A percentile compares a stretch with the other conserved stretches of the same genome.
Conservation (phyloP, 1,140 invertebrate genomes). For the Drosophila pachea region DNA sequence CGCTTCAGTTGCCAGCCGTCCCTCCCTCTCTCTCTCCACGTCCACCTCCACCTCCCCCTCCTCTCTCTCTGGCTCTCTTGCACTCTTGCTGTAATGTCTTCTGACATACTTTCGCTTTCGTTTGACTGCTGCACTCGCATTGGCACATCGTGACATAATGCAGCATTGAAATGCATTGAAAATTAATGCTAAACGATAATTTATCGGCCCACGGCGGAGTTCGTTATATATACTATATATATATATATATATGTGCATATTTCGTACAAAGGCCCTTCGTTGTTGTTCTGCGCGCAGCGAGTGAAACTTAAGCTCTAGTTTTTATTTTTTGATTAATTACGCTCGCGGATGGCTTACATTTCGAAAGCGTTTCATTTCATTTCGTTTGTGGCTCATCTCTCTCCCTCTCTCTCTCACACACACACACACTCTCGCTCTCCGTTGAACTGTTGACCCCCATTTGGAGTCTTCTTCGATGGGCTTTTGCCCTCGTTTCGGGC, state of each 20-base stretch:
- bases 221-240: too few species aligned
- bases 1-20: constrained; percentile 34
- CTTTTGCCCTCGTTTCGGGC: constrained; percentile 27
- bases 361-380: constrained; percentile 35
- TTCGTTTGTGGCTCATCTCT: background rate
- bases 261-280: constrained; percentile 36
- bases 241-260: background rate
- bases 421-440: background rate
- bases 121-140: constrained; percentile 47
- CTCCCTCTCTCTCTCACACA: constrained; percentile 6
- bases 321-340: constrained; percentile 62
- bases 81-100: too few species aligned
- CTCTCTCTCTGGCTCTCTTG: constrained; percentile 9
- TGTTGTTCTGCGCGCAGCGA: constrained; percentile 38
- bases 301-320: constrained; percentile 62
- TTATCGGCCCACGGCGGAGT: constrained; percentile 46
- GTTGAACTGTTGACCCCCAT: constrained; percentile 5
- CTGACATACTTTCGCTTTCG: constrained; percentile 74
- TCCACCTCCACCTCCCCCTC: constrained; percentile 1
- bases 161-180: constrained; percentile 44
- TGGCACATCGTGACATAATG: constrained; percentile 65
- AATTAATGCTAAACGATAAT: constrained; percentile 74
- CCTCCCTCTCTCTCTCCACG: constrained; percentile 3
- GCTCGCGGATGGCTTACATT: constrained; percentile 34
- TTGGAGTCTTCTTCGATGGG: constrained; percentile 1